Evolutionary conservation across 2,113 vertebrate species (phyloP).

Genomic region (Scomber japonicus): DNA sequence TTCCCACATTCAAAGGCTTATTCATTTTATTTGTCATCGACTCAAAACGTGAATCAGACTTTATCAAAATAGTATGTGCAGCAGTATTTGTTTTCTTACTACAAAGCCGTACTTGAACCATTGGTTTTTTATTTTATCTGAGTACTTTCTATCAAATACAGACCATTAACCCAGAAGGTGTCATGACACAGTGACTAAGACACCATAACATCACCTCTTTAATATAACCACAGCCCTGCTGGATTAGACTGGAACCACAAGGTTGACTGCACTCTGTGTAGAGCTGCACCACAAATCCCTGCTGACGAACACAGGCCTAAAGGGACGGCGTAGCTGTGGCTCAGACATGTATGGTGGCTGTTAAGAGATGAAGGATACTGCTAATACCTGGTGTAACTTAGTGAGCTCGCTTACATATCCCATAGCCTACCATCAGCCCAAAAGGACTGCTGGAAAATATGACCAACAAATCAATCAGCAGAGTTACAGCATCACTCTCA

Average conservation of each 20-base stretch:
- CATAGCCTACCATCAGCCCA: background rate
- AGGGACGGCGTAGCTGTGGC: background rate
- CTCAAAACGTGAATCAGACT: too few species aligned
- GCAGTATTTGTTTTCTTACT: background rate
- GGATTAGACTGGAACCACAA: conserved; percentile 19
- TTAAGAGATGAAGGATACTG: background rate
- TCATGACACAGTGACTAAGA: background rate
- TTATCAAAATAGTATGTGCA: background rate
- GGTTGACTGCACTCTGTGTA: background rate
- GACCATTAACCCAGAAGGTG: background rate
- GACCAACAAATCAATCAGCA: background rate
- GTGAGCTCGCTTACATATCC: background rate
- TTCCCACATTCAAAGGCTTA: background rate
- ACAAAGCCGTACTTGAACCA: too few species aligned
- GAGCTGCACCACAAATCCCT: conserved; percentile 37
- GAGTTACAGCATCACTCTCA: background rate
- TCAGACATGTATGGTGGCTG: background rate
- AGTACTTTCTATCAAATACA: too few species aligned
- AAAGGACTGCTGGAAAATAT: conserved; percentile 7
- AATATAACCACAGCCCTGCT: background rate
- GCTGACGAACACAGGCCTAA: conserved; percentile 26
- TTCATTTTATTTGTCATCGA: background rate
- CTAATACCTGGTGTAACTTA: background rate
- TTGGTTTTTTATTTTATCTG: too few species aligned
- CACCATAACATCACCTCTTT: background rate